Percentiles rank a stretch among this genome's conserved stretches.
These are phyloP conservation scores for Eupithecia vulgata DNA, from an alignment of 2,888 invertebrate genomes.

Conservation along the genomic window DNA sequence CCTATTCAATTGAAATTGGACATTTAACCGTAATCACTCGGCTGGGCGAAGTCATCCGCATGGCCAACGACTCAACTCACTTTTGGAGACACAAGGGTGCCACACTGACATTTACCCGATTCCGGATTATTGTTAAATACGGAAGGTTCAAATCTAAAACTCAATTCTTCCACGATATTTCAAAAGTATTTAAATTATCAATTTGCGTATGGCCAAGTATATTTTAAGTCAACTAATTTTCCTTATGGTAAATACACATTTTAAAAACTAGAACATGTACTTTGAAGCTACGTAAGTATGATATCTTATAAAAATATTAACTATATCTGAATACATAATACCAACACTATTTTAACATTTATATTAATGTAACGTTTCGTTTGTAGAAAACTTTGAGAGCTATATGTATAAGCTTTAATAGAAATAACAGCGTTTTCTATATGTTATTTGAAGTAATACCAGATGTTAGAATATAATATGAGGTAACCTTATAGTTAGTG, in stretches of 20 bases:
- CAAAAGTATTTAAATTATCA: not conserved
- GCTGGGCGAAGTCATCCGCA: too few relatives aligned
- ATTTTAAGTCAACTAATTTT: not conserved
- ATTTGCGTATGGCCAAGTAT: not conserved
- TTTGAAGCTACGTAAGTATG: not conserved
- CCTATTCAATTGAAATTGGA: too few relatives aligned
- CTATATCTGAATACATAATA: not conserved
- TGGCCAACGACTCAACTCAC: too few relatives aligned
- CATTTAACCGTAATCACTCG: too few relatives aligned
- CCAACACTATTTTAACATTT: not conserved
- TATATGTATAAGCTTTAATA: not conserved
- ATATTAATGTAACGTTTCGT: not conserved
- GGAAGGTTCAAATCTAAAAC: too few relatives aligned
- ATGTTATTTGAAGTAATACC: not conserved
- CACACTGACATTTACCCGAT: too few relatives aligned
- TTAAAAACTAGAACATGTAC: not conserved
- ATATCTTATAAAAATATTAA: slow-evolving; percentile 5
- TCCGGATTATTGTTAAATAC: not conserved
- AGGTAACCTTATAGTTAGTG: too few relatives aligned
- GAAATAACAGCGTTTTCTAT: not conserved
- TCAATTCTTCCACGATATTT: too few relatives aligned
- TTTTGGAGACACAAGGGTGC: too few relatives aligned
- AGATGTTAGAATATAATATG: not conserved
- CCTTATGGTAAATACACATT: not conserved
- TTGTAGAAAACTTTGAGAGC: not conserved